phyloP scores from a whole-genome alignment of 2,888 invertebrate genomes.

The Subacronicta megacephala region DNA sequence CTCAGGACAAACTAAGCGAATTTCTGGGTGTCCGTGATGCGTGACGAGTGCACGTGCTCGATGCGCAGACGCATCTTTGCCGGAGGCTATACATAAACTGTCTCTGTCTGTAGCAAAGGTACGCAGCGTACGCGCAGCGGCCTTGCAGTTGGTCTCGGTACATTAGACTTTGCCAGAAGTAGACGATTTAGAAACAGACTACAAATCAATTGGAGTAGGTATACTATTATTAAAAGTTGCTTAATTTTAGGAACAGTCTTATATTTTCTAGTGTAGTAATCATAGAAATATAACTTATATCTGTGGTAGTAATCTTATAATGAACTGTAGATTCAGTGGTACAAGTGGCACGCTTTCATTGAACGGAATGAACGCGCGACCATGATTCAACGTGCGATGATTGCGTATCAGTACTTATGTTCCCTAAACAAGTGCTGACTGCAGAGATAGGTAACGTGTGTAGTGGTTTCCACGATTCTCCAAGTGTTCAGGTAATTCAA shows the following conservation, averaged over 20 bases:
- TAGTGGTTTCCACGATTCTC: constrained; percentile 45
- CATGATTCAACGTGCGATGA: constrained; percentile 13
- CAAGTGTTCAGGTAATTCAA: constrained; percentile 64
- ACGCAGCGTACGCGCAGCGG: background rate
- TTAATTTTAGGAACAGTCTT: background rate
- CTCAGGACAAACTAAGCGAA: constrained; percentile 84
- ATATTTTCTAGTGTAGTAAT: too few species aligned
- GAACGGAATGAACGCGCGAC: too few species aligned
- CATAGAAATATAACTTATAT: too few species aligned
- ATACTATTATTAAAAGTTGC: constrained; percentile 2
- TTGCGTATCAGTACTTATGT: constrained; percentile 33
- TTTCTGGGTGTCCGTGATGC: constrained; percentile 83
- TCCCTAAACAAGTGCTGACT: constrained; percentile 32
- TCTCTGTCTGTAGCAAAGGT: constrained; percentile 23
- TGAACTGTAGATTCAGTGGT: too few species aligned
- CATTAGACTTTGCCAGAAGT: constrained; percentile 5
- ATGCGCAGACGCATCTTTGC: constrained; percentile 76
- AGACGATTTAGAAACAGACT: constrained; percentile 1
- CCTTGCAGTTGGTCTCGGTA: constrained; percentile 1
- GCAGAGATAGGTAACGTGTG: constrained; percentile 35
- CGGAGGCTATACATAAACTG: constrained; percentile 46
- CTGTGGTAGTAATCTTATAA: too few species aligned
- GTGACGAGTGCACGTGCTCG: constrained; percentile 86
- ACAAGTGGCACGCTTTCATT: too few species aligned
- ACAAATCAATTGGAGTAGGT: constrained; percentile 6